Evolutionary conservation across 2,797 vertebrate genomes (phyloP).

Genomic region (Clamator glandarius): DNA sequence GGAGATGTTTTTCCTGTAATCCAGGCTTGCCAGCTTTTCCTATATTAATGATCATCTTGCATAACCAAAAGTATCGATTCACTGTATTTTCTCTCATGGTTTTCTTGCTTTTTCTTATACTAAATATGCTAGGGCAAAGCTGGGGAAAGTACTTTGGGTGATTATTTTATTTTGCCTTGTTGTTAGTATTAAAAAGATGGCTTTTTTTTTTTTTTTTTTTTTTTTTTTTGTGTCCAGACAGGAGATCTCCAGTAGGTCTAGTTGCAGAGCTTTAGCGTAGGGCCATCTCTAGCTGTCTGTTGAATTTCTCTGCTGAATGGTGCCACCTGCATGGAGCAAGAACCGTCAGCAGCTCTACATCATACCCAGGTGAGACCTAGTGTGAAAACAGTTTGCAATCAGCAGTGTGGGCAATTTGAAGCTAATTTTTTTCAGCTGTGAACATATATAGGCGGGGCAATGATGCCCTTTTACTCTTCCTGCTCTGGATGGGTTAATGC

Average conservation of each 20-base stretch:
- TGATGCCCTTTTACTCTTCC: neutral
- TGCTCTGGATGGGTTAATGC: accelerated
- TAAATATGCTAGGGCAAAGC: neutral
- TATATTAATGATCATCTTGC: neutral
- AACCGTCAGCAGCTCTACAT: neutral
- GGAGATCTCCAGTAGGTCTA: neutral
- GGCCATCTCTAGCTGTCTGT: neutral
- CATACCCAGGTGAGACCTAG: neutral
- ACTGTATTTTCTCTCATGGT: neutral
- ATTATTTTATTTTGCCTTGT: neutral
- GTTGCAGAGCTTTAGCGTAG: neutral
- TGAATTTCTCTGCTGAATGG: neutral
- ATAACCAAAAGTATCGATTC: neutral
- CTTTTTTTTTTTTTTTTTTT: neutral
- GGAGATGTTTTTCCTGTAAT: neutral
- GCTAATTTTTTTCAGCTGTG: neutral
- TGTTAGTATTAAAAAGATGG: neutral
- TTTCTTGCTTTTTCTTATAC: neutral
- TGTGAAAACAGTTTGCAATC: neutral
- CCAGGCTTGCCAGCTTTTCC: neutral
- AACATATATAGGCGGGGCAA: accelerated
- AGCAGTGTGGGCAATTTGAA: neutral
- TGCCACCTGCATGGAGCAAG: neutral
- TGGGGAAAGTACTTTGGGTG: accelerated
- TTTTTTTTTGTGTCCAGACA: neutral